phyloP scores from a whole-genome alignment of 2,113 vertebrate species.

The Forbesichthys papilliferus region DNA sequence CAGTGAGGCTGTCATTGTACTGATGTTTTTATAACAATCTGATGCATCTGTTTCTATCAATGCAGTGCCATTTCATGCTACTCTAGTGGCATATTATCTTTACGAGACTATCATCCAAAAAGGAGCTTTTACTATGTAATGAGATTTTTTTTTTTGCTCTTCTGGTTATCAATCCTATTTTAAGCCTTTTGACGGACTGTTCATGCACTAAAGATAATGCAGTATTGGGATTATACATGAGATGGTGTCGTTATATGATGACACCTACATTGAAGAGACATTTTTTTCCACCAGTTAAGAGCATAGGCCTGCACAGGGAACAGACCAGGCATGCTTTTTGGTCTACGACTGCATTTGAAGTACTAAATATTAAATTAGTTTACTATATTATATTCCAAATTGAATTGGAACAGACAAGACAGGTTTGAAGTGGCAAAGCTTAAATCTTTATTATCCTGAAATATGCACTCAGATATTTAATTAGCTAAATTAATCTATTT shows the following conservation, averaged over 20 bases:
- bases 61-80: slow-evolving; percentile 30
- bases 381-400: too few relatives aligned
- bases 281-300: too few relatives aligned
- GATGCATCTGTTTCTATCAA: slow-evolving; percentile 44
- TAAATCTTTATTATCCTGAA: too few relatives aligned
- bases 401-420: too few relatives aligned
- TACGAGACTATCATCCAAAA: slow-evolving; percentile 59
- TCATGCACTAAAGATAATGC: slow-evolving; percentile 64
- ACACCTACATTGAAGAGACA: too few relatives aligned
- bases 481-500: too few relatives aligned
- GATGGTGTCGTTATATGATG: slow-evolving; percentile 5
- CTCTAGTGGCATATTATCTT: slow-evolving; percentile 60
- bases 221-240: slow-evolving; percentile 64
- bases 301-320: too few relatives aligned
- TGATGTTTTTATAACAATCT: background rate
- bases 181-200: slow-evolving; percentile 62
- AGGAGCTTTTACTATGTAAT: slow-evolving; percentile 64
- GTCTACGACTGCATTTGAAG: too few relatives aligned
- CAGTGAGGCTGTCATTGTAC: background rate
- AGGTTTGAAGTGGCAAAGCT: too few relatives aligned
- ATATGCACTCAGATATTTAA: too few relatives aligned
- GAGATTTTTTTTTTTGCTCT: slow-evolving; percentile 57
- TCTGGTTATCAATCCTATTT: slow-evolving; percentile 43
- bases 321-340: too few relatives aligned
- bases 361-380: too few relatives aligned